Conservation (phyloP, 2,888 invertebrate genomes). For the Pollenia angustigena region DNA sequence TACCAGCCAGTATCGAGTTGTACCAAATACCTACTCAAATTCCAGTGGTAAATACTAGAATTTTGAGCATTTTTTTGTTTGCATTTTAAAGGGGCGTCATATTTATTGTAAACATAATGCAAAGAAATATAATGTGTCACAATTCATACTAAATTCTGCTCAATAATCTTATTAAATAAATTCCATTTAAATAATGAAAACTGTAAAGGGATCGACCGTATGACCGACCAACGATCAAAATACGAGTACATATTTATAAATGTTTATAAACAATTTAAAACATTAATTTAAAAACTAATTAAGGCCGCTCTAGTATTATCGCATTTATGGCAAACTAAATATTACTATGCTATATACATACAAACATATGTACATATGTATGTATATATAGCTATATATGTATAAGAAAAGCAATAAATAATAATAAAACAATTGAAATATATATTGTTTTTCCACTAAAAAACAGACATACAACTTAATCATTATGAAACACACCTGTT, state of each 20-base stretch:
- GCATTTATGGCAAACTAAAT: neutral
- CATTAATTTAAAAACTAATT: conserved; percentile 19
- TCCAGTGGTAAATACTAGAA: neutral
- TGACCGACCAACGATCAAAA: no score
- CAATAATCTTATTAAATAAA: conserved; percentile 38
- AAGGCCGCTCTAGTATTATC: conserved; percentile 40
- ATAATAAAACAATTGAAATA: conserved; percentile 10
- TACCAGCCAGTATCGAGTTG: neutral
- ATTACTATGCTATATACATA: no score
- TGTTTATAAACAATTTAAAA: neutral
- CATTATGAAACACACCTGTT: conserved; percentile 56
- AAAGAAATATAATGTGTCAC: neutral
- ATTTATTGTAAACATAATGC: neutral
- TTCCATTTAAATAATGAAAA: conserved; percentile 14
- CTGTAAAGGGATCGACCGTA: no score
- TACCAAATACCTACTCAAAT: neutral
- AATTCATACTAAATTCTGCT: neutral
- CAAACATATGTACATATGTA: no score
- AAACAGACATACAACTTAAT: conserved; percentile 3
- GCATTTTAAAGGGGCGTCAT: neutral
- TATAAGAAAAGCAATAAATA: neutral
- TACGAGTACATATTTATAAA: no score
- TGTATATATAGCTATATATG: no score
- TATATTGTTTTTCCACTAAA: neutral
- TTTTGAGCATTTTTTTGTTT: neutral